These are phyloP conservation scores for Pangasius macronema DNA, from an alignment of 2,797 vertebrate genomes.

Conservation along the genomic window DNA sequence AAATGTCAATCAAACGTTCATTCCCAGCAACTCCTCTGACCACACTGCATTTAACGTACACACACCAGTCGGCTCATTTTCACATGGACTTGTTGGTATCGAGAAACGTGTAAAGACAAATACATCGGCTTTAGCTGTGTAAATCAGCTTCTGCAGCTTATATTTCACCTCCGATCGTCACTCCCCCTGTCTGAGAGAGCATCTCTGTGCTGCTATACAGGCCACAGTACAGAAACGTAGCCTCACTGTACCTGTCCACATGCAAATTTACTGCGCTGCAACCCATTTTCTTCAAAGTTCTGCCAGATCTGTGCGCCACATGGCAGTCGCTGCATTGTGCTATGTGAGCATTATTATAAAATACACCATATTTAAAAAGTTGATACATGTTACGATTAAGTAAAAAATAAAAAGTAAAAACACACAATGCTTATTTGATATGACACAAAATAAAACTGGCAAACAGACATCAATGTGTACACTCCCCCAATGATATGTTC, in stretches of 20 bases:
- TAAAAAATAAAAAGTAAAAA: neutral
- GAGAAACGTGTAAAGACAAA: neutral
- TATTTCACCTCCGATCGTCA: neutral
- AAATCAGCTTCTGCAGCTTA: neutral
- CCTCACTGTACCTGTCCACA: neutral
- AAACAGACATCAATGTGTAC: neutral
- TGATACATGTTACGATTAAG: neutral
- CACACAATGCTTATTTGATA: neutral
- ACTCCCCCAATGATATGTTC: neutral
- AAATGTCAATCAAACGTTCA: neutral
- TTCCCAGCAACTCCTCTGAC: neutral
- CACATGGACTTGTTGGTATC: slow-evolving; percentile 23
- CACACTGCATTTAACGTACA: neutral
- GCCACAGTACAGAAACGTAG: neutral
- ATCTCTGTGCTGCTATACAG: neutral
- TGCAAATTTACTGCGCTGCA: neutral
- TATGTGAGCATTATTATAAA: neutral
- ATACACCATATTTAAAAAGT: neutral
- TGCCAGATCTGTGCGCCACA: neutral
- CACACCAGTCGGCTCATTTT: slow-evolving; percentile 11
- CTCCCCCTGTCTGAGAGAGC: neutral
- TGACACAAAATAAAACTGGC: neutral
- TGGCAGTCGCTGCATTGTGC: neutral
- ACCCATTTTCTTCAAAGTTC: neutral
- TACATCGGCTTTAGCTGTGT: neutral